Conservation (phyloP, 2,113 vertebrate genomes). For the Halichoerus grypus region DNA sequence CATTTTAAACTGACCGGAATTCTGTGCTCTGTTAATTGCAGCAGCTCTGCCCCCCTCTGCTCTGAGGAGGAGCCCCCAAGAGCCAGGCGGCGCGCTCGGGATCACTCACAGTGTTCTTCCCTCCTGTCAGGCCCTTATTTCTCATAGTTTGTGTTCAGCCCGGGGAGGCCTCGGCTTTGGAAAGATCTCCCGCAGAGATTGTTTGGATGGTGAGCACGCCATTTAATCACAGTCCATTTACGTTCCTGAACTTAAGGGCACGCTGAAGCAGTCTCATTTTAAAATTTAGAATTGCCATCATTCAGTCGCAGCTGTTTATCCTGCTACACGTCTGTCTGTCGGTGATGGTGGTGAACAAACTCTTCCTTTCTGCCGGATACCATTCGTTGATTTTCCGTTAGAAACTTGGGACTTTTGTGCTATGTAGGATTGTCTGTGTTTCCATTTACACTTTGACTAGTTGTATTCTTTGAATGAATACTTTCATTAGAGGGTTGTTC, state of each 20-base stretch:
- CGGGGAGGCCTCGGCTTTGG: background rate
- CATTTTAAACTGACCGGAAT: background rate
- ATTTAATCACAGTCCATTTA: background rate
- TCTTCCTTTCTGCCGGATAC: background rate
- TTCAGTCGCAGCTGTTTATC: background rate
- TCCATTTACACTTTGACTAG: background rate
- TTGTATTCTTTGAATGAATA: background rate
- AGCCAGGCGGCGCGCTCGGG: rapidly evolving
- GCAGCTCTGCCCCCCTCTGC: background rate
- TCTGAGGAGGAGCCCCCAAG: background rate
- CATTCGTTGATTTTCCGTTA: background rate
- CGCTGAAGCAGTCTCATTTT: background rate
- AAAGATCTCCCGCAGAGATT: background rate
- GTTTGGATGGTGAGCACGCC: background rate
- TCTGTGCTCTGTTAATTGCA: background rate
- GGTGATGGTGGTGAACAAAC: background rate
- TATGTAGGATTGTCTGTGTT: background rate
- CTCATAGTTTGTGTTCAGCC: background rate
- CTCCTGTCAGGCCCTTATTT: background rate
- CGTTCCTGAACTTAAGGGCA: background rate
- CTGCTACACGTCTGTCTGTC: background rate
- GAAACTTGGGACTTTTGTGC: background rate
- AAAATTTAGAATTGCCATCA: background rate
- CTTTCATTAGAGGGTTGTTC: background rate
- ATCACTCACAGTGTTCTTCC: rapidly evolving